Percentiles rank a stretch among this genome's conserved stretches.
Evolutionary conservation across 2,113 vertebrate species (phyloP).

Genomic region (Salvelinus sp.): DNA sequence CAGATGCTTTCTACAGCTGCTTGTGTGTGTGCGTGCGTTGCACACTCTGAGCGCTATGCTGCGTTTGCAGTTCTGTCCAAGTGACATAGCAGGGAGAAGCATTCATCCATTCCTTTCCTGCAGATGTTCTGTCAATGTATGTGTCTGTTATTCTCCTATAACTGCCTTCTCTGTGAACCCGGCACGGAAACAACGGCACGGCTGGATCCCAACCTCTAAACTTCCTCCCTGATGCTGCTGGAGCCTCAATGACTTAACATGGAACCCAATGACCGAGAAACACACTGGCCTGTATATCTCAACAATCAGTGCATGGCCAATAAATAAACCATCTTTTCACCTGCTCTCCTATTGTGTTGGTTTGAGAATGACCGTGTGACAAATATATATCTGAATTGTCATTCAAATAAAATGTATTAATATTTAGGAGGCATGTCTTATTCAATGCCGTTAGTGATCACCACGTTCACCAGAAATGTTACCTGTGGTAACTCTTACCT

Average conservation of each 20-base stretch:
- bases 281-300: not conserved
- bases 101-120: slow-evolving; percentile 40
- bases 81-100: slow-evolving; percentile 34
- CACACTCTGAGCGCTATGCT: slow-evolving; percentile 1
- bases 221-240: not conserved
- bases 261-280: not conserved
- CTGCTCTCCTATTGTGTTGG: too few relatives aligned
- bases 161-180: too few relatives aligned
- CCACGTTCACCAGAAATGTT: too few relatives aligned
- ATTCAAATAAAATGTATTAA: too few relatives aligned
- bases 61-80: slow-evolving; percentile 41
- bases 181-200: too few relatives aligned
- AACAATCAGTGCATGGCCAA: too few relatives aligned
- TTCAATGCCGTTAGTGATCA: too few relatives aligned
- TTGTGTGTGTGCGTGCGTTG: slow-evolving; percentile 13
- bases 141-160: too few relatives aligned
- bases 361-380: too few relatives aligned
- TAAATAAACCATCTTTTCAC: too few relatives aligned
- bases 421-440: too few relatives aligned
- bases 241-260: slow-evolving; percentile 3
- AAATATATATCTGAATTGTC: too few relatives aligned
- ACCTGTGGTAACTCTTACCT: slow-evolving; percentile 72
- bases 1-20: slow-evolving; percentile 5
- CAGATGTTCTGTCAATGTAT: not conserved
- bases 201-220: slow-evolving; percentile 18